Evolutionary conservation across 2,113 vertebrate species (phyloP), one percentile per base, ranked within the genome.

Genomic region (Corydoras sp.): DNA sequence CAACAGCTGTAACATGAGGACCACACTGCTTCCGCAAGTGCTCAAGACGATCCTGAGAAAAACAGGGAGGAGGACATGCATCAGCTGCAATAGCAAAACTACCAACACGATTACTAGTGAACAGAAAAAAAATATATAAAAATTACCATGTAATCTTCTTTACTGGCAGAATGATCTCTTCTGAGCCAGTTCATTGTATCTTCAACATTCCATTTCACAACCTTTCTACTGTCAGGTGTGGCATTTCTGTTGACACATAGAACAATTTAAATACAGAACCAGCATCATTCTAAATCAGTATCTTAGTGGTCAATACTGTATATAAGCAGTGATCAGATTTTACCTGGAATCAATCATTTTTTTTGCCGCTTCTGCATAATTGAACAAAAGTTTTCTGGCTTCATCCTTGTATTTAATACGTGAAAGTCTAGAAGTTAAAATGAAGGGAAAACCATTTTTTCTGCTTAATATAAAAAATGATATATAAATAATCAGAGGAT

Each of bases 171-270:
- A 81, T 95, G 93, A 86, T 99, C 97, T 85, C 93, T 85, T 74
- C 97, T 92, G 63, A 99, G 89, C 97, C 97, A 99, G 88, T 89
- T 98, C 89, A 99, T 98, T 2, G 97, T 99, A 81, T 99, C 97
- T 72, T 98, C 97, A 54, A 97, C 95, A 0, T 98, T 99, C 97
- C 97, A 99, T 72, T 99, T 99, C 79, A 99, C 97, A 75, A 98
- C 93, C 79, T 99, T 99, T 76, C 97, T 91, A 85, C 96, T 96
- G 81, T 99, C 96, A 0, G 95, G 94, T 65, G 95, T 94, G 3
- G 95, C 95, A 10, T 96, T 98, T 90, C 97, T 99, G 83, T 71
- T 58, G 9, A 59, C 31, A 49, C 50, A 59, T 6, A 5, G 2
- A 3, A 6, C 4, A 53, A 51, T 24, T 24, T 24, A 24, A 24